These are phyloP conservation scores for Chaetoderma sp. DNA, from an alignment of 2,888 invertebrate genomes.

Conservation along the genomic window DNA sequence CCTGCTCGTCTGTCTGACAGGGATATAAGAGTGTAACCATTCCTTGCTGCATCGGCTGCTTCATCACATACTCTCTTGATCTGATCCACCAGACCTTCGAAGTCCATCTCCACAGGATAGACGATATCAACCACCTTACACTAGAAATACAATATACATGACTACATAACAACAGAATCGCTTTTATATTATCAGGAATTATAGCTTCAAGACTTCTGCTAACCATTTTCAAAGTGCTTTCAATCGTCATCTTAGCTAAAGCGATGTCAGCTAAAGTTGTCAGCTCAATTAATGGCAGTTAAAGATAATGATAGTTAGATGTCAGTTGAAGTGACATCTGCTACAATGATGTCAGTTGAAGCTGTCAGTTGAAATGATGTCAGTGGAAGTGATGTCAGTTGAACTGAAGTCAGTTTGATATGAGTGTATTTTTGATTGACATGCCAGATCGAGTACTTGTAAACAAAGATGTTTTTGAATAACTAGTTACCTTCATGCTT, in stretches of 20 bases:
- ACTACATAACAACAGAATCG: background rate
- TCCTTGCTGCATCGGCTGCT: conserved; percentile 82
- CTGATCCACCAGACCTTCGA: conserved; percentile 81
- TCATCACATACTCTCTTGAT: conserved; percentile 84
- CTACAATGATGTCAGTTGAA: too few species aligned
- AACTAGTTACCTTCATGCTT: conserved; percentile 80
- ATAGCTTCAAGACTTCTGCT: too few species aligned
- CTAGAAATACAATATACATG: conserved; percentile 57
- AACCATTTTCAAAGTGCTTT: too few species aligned
- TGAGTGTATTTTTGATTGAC: background rate
- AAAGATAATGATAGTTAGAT: too few species aligned
- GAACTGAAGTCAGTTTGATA: background rate
- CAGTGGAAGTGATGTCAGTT: too few species aligned
- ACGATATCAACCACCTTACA: conserved; percentile 90
- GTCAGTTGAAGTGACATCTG: too few species aligned
- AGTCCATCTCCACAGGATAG: conserved; percentile 82
- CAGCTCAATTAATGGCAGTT: too few species aligned
- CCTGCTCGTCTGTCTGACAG: conserved; percentile 80
- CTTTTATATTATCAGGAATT: too few species aligned
- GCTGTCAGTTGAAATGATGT: too few species aligned
- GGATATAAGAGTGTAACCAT: conserved; percentile 86
- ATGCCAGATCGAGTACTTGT: background rate
- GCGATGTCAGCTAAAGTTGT: too few species aligned
- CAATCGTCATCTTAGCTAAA: too few species aligned
- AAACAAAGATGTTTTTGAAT: too few species aligned